Evolutionary conservation across 2,113 vertebrate species (phyloP), one percentile per base, ranked within the genome.

Genomic region (Sebastes schlegelii): DNA sequence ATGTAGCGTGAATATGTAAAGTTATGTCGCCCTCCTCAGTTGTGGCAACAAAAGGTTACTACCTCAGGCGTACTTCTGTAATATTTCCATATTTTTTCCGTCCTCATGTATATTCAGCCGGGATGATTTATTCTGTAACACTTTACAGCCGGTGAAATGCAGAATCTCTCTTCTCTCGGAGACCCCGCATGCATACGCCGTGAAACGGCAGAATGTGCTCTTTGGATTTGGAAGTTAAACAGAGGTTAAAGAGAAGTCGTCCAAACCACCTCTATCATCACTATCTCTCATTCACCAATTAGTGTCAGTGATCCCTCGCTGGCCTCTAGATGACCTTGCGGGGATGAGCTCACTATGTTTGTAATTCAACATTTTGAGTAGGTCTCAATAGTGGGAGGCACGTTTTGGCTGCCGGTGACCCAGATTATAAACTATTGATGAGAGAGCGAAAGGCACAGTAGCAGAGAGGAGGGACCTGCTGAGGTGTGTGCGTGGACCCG

Each of bases 1-100:
- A 87, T 84, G 79, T 79, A 85, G 83, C 83, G 49, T 68, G 49
- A 79, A 91, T 91, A 91, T 90, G 82, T 89, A 86, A 90, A 93
- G 85, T 80, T 83, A 85, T 80, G 66, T 88, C 71, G 78, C 89
- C 84, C 88, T 93, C 76, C 66, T 89, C 87, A 75, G 89, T 87
- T 75, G 78, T 92, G 92, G 92, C 90, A 91, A 91, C 92, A 91
- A 94, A 95, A 93, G 93, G 92, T 95, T 95, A 90, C 86, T 91
- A 89, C 94, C 92, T 88, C 80, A 77, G 91, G 89, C 92, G 52
- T 70, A 66, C 75, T 67, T 76, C 83, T 84, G 26, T 91, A 91
- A 89, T 89, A 91, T 93, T 92, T 93, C 90, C 89, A 87, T 93
- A 89, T 92, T 86, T 77, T 84, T 16, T 68, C 75, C 63, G 34